phyloP scores from a whole-genome alignment of 2,797 vertebrate genomes.

The Galago senegalensis region DNA sequence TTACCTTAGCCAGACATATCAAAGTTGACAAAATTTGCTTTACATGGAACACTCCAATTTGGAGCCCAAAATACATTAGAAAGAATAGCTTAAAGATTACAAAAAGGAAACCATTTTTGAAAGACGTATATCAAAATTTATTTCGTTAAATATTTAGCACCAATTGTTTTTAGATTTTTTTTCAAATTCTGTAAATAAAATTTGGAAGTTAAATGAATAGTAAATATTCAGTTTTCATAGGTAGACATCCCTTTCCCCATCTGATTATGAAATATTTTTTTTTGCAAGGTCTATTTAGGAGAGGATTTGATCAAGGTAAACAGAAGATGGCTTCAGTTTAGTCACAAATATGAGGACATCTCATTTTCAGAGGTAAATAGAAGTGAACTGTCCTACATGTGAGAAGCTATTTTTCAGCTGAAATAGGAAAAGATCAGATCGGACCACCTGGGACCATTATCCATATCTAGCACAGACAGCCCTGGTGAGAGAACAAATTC shows the following conservation, averaged over 20 bases:
- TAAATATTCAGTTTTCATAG: neutral
- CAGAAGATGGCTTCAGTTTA: slow-evolving; percentile 66
- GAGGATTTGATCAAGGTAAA: slow-evolving; percentile 65
- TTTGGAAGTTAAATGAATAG: slow-evolving; percentile 33
- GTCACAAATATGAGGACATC: slow-evolving; percentile 63
- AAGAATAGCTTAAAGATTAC: neutral
- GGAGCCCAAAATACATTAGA: neutral
- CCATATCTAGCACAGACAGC: slow-evolving; percentile 70
- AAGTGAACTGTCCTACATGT: slow-evolving; percentile 75
- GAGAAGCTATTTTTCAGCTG: slow-evolving; percentile 81
- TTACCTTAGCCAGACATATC: neutral
- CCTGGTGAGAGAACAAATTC: slow-evolving; percentile 78
- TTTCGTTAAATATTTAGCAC: neutral
- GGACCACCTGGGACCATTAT: slow-evolving; percentile 76
- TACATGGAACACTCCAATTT: neutral
- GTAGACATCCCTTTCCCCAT: neutral
- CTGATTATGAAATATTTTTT: slow-evolving; percentile 29
- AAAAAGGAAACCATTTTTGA: neutral
- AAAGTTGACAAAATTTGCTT: slow-evolving; percentile 10
- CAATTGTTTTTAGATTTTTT: neutral
- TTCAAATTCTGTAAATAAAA: slow-evolving; percentile 49
- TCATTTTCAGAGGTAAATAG: slow-evolving; percentile 77
- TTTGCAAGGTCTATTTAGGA: slow-evolving; percentile 26
- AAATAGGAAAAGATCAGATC: slow-evolving; percentile 76
- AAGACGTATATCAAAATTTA: neutral